Conservation (phyloP, 2,797 vertebrate species). For the Gephyroberyx darwinii region DNA sequence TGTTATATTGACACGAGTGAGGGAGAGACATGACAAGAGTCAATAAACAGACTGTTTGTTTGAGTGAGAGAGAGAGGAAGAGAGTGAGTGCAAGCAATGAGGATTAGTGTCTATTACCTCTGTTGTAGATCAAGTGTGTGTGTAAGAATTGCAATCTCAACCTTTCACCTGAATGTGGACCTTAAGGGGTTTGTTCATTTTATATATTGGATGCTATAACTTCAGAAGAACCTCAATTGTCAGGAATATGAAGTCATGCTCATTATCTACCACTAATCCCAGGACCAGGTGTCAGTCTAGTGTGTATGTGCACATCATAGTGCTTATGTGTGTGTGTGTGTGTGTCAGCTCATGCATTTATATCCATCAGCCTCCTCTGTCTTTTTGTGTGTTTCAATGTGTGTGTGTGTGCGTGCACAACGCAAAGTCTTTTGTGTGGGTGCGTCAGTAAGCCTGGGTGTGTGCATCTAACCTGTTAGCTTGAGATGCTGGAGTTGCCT, state of each 20-base stretch:
- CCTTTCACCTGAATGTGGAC: no score
- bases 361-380: background rate
- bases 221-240: no score
- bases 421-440: conserved; percentile 17
- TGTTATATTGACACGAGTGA: conserved; percentile 48
- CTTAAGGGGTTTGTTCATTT: no score
- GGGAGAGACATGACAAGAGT: conserved; percentile 37
- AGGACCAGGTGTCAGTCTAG: no score
- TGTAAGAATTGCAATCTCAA: background rate
- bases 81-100: conserved; percentile 5
- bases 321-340: background rate
- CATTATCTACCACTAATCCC: no score
- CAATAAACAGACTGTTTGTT: conserved; percentile 28
- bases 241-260: no score
- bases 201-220: no score
- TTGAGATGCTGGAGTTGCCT: conserved; percentile 27
- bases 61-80: conserved; percentile 23
- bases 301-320: no score
- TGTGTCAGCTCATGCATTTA: background rate
- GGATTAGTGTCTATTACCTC: conserved; percentile 35
- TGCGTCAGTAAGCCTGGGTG: conserved; percentile 27
- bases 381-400: background rate
- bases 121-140: conserved; percentile 43
- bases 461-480: conserved; percentile 38
- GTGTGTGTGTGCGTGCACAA: background rate